Evolutionary conservation across 2,113 vertebrate species (phyloP).

Genomic region (Channa argus): DNA sequence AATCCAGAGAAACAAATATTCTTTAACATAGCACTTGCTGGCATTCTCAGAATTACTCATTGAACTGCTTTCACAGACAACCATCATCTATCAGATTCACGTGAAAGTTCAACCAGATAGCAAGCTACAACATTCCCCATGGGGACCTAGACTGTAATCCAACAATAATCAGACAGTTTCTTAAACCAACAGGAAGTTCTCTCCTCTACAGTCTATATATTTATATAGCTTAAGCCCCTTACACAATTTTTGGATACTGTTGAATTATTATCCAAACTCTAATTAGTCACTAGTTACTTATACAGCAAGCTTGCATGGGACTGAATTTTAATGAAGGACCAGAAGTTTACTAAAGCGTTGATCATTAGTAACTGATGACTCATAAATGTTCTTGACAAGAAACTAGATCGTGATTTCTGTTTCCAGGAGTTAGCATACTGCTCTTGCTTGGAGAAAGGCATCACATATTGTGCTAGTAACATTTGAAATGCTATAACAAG

Average conservation of each 20-base stretch:
- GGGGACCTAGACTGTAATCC: background rate
- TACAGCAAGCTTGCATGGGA: background rate
- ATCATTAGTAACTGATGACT: constrained; percentile 2
- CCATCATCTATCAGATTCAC: constrained; percentile 8
- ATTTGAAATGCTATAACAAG: background rate
- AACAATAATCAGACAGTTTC: constrained; percentile 44
- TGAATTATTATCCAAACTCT: background rate
- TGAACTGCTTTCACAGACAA: constrained; percentile 7
- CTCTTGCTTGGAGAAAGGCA: background rate
- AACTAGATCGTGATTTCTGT: constrained; percentile 9
- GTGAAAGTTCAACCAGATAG: background rate
- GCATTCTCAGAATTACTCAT: constrained; percentile 1
- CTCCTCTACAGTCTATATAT: background rate
- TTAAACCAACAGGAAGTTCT: background rate
- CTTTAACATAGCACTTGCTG: too few relatives aligned
- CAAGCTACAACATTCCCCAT: background rate
- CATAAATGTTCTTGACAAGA: background rate
- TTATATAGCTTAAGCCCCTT: constrained; percentile 4
- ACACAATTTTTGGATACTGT: background rate
- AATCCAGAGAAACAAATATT: constrained; percentile 7
- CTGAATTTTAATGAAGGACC: background rate
- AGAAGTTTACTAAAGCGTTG: background rate
- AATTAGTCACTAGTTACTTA: background rate
- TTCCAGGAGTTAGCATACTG: background rate
- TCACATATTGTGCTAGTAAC: background rate